Conservation (phyloP, 2,797 vertebrate genomes). For the Naso thynnoides region DNA sequence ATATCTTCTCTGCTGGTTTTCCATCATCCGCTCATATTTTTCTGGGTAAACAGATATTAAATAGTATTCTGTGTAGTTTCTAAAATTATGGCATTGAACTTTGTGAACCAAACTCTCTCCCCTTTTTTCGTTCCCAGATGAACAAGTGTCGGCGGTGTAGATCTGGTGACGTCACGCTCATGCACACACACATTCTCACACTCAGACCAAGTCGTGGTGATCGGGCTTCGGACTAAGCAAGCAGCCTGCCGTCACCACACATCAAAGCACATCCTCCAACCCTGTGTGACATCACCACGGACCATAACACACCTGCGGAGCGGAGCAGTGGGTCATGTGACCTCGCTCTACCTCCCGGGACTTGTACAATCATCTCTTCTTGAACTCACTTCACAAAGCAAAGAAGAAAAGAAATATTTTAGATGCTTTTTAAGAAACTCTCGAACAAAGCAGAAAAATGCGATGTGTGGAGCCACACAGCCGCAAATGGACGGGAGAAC, state of each 20-base stretch:
- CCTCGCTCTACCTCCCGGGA: constrained; percentile 21
- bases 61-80: background rate
- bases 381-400: constrained; percentile 38
- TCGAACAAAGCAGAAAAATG: constrained; percentile 26
- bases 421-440: constrained; percentile 55
- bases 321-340: constrained; percentile 19
- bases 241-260: constrained; percentile 38
- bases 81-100: background rate
- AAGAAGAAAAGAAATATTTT: constrained; percentile 45
- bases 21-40: too few species aligned
- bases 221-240: constrained; percentile 48
- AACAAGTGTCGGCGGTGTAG: constrained; percentile 96
- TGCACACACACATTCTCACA: constrained; percentile 8
- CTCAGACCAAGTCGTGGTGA: constrained; percentile 16
- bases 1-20: background rate
- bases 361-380: constrained; percentile 52
- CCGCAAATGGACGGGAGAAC: background rate
- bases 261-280: constrained; percentile 61
- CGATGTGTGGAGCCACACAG: background rate
- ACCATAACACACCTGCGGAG: constrained; percentile 45
- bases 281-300: constrained; percentile 29
- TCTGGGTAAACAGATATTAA: background rate
- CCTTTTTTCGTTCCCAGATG: constrained; percentile 86
- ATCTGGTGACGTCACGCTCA: constrained; percentile 4
- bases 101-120: constrained; percentile 6